Conservation (phyloP, 1,140 invertebrate genomes). For the Saccostrea echinata region DNA sequence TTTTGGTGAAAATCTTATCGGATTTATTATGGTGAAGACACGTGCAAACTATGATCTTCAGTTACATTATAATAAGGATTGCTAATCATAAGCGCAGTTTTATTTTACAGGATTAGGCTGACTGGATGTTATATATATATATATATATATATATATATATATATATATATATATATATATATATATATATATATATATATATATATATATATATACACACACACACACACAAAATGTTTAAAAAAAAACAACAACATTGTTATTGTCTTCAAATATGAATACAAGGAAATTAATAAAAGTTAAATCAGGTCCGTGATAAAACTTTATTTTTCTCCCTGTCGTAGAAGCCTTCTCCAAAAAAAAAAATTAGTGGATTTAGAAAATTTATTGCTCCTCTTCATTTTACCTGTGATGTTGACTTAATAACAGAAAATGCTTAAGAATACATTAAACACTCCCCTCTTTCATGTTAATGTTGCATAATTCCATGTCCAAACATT, state of each 20-base stretch:
- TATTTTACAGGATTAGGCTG: no score
- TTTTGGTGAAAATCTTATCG: background rate
- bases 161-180: no score
- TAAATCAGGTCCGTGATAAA: no score
- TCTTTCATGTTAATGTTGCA: slow-evolving; percentile 35
- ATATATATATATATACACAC: no score
- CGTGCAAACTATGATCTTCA: background rate
- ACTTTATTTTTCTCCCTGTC: no score
- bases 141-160: no score
- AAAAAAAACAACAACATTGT: no score
- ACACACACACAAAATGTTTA: no score
- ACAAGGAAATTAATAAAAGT: no score
- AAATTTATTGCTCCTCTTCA: slow-evolving; percentile 11
- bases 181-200: no score
- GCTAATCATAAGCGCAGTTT: background rate
- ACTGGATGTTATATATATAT: no score
- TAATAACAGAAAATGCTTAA: background rate
- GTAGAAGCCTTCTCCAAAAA: background rate
- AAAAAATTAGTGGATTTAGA: background rate
- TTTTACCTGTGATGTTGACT: background rate
- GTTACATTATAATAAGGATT: background rate
- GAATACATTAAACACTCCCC: background rate
- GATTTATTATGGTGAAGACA: background rate
- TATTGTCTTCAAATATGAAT: no score
- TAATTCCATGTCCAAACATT: slow-evolving; percentile 37